Conservation (phyloP, 2,888 invertebrate species). For the Oscheius sp. region DNA sequence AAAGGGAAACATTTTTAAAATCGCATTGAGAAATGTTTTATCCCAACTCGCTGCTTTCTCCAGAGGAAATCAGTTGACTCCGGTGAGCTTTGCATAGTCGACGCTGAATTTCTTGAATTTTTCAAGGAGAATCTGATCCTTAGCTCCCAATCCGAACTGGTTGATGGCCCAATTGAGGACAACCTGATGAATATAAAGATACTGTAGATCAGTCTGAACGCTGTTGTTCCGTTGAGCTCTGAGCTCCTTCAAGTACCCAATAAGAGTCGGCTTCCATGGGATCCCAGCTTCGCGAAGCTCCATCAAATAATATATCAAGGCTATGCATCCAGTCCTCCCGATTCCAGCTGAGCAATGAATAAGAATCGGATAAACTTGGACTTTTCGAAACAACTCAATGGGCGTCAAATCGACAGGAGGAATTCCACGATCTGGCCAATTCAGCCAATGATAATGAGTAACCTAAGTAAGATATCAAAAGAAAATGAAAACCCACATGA, state of each 20-base stretch:
- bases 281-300: constrained; percentile 74
- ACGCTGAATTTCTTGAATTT: no score
- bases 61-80: no score
- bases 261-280: background rate
- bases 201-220: background rate
- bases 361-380: constrained; percentile 90
- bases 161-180: constrained; percentile 1
- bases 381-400: constrained; percentile 91
- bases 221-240: background rate
- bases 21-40: no score
- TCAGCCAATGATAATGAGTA: no score
- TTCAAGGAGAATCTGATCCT: no score
- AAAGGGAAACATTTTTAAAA: no score
- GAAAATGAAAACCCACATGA: no score
- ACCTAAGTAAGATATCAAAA: no score
- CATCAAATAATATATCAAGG: constrained; percentile 98
- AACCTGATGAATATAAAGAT: background rate
- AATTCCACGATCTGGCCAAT: constrained; percentile 97
- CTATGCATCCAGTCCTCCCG: constrained; percentile 93
- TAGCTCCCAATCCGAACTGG: background rate
- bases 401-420: constrained; percentile 95
- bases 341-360: constrained; percentile 91
- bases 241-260: background rate
- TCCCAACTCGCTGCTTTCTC: no score
- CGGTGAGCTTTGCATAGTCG: no score